Evolutionary conservation across 2,113 vertebrate genomes (phyloP).

Genomic region (Marcusenius ussheri): DNA sequence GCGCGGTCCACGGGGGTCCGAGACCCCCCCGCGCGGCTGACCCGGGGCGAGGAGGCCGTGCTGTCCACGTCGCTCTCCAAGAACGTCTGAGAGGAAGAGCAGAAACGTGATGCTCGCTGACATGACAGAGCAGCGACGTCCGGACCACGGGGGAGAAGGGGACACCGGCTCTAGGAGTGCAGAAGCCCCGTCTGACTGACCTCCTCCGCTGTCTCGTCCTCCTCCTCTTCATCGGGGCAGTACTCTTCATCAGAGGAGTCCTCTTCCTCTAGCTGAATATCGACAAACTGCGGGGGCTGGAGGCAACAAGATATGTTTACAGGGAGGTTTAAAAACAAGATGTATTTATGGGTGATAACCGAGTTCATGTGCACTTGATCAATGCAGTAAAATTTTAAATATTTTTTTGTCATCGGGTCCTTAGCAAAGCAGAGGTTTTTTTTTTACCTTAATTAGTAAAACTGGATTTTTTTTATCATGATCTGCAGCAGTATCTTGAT

Average conservation of each 20-base stretch:
- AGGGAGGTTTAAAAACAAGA: not conserved
- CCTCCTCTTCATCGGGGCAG: conserved; percentile 87
- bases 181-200: conserved; percentile 34
- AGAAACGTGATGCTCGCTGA: not conserved
- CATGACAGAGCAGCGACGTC: not conserved
- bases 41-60: conserved; percentile 76
- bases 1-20: conserved; percentile 44
- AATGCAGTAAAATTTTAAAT: not conserved
- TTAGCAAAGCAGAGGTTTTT: not conserved
- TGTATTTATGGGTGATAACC: not conserved
- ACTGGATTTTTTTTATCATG: not conserved
- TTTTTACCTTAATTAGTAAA: not conserved
- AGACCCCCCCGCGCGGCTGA: conserved; percentile 51
- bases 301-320: not conserved
- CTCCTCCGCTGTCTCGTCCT: conserved; percentile 83
- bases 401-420: not conserved
- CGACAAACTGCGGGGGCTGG: conserved; percentile 89
- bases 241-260: conserved; percentile 96
- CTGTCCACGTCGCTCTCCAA: conserved; percentile 95
- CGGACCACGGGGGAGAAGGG: too few relatives aligned
- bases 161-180: not conserved
- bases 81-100: conserved; percentile 62
- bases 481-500: not conserved
- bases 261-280: conserved; percentile 87
- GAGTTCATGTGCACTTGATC: not conserved